A percentile compares a stretch with the other conserved stretches of the same genome.
These are phyloP conservation scores for Arion vulgaris DNA, from an alignment of 1,140 invertebrate genomes.

Conservation along the genomic window DNA sequence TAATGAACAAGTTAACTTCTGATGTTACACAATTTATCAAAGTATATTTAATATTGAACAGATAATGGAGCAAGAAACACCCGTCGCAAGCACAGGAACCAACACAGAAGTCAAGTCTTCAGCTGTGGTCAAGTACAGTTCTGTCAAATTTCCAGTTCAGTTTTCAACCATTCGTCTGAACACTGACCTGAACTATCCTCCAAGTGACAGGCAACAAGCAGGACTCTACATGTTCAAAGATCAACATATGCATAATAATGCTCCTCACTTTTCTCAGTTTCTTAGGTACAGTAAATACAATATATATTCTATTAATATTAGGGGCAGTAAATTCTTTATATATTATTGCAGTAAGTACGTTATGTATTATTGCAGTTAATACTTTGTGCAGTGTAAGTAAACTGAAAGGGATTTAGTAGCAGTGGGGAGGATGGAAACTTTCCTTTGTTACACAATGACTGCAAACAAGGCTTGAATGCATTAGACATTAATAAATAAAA, in stretches of 20 bases:
- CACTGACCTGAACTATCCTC: constrained; percentile 32
- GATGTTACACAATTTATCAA: too few species aligned
- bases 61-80: not conserved
- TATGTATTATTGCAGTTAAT: not conserved
- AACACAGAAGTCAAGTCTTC: constrained; percentile 21
- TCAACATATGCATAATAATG: constrained; percentile 6
- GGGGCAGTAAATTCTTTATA: too few species aligned
- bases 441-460: too few species aligned
- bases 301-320: too few species aligned
- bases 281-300: not conserved
- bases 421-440: too few species aligned
- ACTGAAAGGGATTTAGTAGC: too few species aligned
- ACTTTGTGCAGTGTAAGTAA: too few species aligned
- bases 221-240: constrained; percentile 22
- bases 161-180: constrained; percentile 26
- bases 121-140: constrained; percentile 36
- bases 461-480: too few species aligned
- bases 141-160: constrained; percentile 30
- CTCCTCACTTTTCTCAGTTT: constrained; percentile 1
- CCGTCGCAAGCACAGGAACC: not conserved
- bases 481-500: too few species aligned
- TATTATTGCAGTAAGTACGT: too few species aligned
- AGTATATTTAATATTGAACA: not conserved
- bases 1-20: too few species aligned
- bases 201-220: constrained; percentile 18